phyloP scores from a whole-genome alignment of 2,797 vertebrate species.

The Neomorphus geoffroyi region DNA sequence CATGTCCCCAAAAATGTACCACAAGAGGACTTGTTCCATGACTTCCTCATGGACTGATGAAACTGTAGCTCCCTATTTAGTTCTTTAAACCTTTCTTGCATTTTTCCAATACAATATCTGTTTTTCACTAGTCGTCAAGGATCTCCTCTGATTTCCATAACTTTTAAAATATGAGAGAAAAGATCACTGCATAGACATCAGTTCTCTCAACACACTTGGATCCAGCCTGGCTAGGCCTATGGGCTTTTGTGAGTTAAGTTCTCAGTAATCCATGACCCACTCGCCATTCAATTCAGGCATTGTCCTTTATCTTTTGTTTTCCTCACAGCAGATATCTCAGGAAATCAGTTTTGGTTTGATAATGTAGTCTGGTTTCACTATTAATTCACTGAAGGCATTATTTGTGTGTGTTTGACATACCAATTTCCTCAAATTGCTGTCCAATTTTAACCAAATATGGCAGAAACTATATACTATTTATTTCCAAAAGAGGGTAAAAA shows the following conservation, averaged over 20 bases:
- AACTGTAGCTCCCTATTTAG: neutral
- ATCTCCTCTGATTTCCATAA: neutral
- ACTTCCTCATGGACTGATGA: neutral
- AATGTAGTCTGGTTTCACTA: neutral
- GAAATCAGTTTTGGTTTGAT: neutral
- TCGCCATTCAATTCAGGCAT: neutral
- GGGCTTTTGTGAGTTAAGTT: neutral
- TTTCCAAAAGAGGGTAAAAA: neutral
- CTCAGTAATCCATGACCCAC: neutral
- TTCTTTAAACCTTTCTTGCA: neutral
- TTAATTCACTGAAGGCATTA: neutral
- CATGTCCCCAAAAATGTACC: neutral
- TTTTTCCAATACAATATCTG: neutral
- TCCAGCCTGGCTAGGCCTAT: neutral
- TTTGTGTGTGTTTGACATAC: neutral
- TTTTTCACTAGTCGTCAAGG: neutral
- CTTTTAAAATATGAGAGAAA: neutral
- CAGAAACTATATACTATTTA: neutral
- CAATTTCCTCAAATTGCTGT: neutral
- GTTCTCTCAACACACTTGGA: neutral
- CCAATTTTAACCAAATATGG: neutral
- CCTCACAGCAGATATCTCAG: neutral
- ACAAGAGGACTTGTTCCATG: neutral
- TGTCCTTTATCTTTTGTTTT: neutral
- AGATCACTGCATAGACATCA: neutral